Percentiles rank a stretch among this genome's conserved stretches.
phyloP scores from a whole-genome alignment of 2,888 invertebrate genomes.

The Conomelus anceps region DNA sequence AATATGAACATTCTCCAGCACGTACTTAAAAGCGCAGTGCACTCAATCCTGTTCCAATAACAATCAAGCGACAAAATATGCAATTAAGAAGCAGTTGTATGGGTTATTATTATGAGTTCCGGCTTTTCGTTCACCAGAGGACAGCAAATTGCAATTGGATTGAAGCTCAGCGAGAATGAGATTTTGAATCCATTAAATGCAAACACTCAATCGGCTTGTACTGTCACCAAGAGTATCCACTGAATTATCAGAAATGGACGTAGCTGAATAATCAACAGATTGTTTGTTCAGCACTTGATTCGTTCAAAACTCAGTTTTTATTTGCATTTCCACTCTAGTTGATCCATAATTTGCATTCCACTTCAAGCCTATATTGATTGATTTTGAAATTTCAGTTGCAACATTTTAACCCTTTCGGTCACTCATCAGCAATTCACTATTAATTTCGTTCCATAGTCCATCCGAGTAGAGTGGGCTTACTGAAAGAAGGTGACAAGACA shows the following conservation, averaged over 20 bases:
- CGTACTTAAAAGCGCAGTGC: background rate
- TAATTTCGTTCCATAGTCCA: no score
- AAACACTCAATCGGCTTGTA: background rate
- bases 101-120: background rate
- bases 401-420: no score
- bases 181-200: background rate
- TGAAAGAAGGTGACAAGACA: no score
- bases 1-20: background rate
- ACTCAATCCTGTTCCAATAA: background rate
- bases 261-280: background rate
- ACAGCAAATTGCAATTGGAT: background rate
- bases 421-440: no score
- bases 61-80: background rate
- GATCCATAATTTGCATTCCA: background rate
- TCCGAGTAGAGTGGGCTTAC: no score
- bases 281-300: background rate
- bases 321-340: background rate
- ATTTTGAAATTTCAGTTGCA: background rate
- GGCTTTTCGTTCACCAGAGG: background rate
- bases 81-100: background rate
- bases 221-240: background rate
- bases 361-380: background rate
- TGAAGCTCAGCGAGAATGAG: background rate
- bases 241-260: background rate
- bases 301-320: background rate